These are phyloP conservation scores for Drosophila nannoptera DNA, from an alignment of 1,140 invertebrate genomes.

Conservation along the genomic window DNA sequence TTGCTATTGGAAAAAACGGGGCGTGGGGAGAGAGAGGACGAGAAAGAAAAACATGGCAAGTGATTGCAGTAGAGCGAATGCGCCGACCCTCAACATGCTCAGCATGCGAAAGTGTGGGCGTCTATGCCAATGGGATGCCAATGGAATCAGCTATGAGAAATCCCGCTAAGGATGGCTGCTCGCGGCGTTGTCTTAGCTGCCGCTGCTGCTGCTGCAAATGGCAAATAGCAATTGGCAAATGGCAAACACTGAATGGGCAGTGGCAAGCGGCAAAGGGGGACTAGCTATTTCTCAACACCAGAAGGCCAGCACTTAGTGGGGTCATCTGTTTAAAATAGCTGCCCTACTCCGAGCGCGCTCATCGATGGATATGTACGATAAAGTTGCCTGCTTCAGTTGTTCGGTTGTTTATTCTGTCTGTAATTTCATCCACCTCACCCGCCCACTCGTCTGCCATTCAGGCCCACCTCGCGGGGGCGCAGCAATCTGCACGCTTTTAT, in stretches of 20 bases:
- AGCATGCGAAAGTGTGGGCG: neutral
- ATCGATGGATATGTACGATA: slow-evolving; percentile 6
- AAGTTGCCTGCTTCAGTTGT: neutral
- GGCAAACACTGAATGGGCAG: neutral
- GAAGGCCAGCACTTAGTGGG: neutral
- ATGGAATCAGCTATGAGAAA: neutral
- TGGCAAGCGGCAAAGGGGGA: neutral
- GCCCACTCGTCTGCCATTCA: slow-evolving; percentile 5
- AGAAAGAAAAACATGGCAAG: neutral
- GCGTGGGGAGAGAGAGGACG: neutral
- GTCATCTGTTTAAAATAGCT: no score
- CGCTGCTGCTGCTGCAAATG: slow-evolving; percentile 5
- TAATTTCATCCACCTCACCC: slow-evolving; percentile 11
- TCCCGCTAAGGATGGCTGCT: slow-evolving; percentile 13
- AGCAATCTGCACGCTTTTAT: slow-evolving; percentile 59
- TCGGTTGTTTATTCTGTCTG: neutral
- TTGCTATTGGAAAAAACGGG: slow-evolving; percentile 1
- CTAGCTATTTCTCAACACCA: slow-evolving; percentile 19
- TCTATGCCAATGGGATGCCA: neutral
- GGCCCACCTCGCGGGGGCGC: slow-evolving; percentile 15
- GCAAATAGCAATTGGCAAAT: slow-evolving; percentile 17
- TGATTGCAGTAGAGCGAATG: slow-evolving; percentile 4
- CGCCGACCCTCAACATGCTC: slow-evolving; percentile 13
- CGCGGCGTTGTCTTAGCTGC: slow-evolving; percentile 11
- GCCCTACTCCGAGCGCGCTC: neutral